Base-by-base conservation (phyloP, 2,888 invertebrate species). In the Drosophila rellima region DNA sequence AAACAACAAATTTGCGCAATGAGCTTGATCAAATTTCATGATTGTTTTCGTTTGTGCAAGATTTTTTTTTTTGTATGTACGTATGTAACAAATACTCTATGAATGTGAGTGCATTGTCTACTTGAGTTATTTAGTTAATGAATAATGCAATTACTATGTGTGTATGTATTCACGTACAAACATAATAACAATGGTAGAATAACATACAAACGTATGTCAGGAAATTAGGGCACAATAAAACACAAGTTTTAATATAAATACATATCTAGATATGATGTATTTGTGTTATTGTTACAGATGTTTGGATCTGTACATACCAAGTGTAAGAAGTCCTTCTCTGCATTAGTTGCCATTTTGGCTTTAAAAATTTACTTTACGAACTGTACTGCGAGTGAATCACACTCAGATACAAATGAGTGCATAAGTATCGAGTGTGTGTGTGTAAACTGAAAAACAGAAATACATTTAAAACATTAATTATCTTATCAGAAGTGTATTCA, bases 241-340 rank as follows among this genome's bases (percentile, higher is more conserved):
- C 23, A 39, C 44, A 55, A n/a, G 15, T 45, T 2, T 45, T 6
- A 7, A 35, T 29, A 26, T 11, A 26, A 35, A 20, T 55, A 42
- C 23, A 45, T n/a, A 23, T 3, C 23, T 18, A n/a, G n/a, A n/a
- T n/a, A 23, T 55, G 13, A 33, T 31, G 37, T 40, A 56, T 39
- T 48, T 60, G 40, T 47, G 29, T 33, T 44, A 23, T 37, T 42
- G 45, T 45, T 48, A 61, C 57, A 79, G 60, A 51, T 70, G 60
- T 56, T 20, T 15, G 17, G 18, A 63, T 55, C 45, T 63, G 15
- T 82, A 80, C 84, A 18, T 87, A 87, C 87, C 84, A 84, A 64
- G 35, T 84, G 72, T 60, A 74, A 73, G 48, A 67, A 83, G n/a
- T 83, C 83, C 83, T 83, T 83, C 65, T 83, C 83, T 56, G 83